Percentiles rank a stretch among this genome's conserved stretches.
These are phyloP conservation scores for Hylaeus anthracinus DNA, from an alignment of 1,140 invertebrate genomes.

Conservation along the genomic window DNA sequence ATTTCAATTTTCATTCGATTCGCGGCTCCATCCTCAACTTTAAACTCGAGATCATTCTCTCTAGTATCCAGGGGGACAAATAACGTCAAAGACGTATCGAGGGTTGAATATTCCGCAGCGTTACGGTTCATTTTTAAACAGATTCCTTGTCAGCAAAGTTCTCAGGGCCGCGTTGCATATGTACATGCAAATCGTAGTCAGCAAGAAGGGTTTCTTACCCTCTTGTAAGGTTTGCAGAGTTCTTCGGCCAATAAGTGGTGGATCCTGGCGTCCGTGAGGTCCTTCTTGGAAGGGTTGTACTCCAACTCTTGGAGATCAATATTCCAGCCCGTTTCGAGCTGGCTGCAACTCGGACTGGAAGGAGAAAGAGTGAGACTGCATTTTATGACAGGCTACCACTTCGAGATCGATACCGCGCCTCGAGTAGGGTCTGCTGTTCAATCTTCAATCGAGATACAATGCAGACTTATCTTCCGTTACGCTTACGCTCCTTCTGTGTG, in stretches of 20 bases:
- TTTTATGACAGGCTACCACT: constrained; percentile 50
- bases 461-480: constrained; percentile 38
- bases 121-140: no score
- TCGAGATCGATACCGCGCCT: constrained; percentile 50
- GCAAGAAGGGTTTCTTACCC: constrained; percentile 83
- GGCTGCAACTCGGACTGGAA: constrained; percentile 89
- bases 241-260: constrained; percentile 96
- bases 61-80: no score
- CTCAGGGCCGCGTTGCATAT: background rate
- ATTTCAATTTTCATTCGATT: no score
- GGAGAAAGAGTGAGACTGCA: constrained; percentile 52
- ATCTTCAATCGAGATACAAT: constrained; percentile 39
- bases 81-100: background rate
- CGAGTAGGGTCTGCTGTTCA: constrained; percentile 1
- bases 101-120: background rate
- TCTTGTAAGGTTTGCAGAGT: constrained; percentile 92
- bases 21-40: no score
- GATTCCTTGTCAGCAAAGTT: constrained; percentile 19
- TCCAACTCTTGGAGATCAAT: constrained; percentile 96
- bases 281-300: constrained; percentile 94
- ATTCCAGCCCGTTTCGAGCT: constrained; percentile 91
- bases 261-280: constrained; percentile 94
- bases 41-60: no score
- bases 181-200: background rate
- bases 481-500: background rate